Conservation (phyloP, 2,888 invertebrate genomes). For the Punctoribates punctum region DNA sequence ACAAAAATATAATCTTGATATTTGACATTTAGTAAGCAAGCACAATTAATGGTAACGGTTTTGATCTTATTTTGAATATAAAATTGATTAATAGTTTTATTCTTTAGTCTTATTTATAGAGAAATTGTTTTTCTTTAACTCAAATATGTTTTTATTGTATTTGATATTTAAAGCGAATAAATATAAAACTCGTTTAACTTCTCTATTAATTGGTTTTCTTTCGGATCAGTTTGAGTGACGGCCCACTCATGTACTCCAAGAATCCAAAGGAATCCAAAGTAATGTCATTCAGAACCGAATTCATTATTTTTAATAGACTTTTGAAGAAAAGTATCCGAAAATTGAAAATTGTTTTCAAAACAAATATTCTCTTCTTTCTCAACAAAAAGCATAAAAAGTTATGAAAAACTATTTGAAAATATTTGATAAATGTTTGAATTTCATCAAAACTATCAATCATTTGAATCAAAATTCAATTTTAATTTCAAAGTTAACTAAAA, state of each 20-base stretch:
- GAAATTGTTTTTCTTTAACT: too few relatives aligned
- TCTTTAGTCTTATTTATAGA: too few relatives aligned
- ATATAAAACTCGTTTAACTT: neutral
- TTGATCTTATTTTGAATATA: too few relatives aligned
- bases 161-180: neutral
- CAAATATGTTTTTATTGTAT: neutral
- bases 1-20: neutral
- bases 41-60: too few relatives aligned
- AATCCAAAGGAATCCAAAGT: neutral
- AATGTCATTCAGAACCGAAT: neutral
- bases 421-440: neutral
- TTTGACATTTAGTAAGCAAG: too few relatives aligned
- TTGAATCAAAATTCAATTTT: neutral
- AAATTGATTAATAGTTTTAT: too few relatives aligned
- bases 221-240: neutral
- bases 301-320: neutral
- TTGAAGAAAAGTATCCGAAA: neutral
- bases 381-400: neutral
- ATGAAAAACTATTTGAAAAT: slow-evolving; percentile 1
- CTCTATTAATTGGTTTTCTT: neutral
- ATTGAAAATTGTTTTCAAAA: neutral
- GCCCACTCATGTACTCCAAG: neutral
- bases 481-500: neutral
- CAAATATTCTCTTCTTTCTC: neutral
- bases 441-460: neutral